phyloP scores from a whole-genome alignment of 2,888 invertebrate genomes.

The Eupithecia insigniata region DNA sequence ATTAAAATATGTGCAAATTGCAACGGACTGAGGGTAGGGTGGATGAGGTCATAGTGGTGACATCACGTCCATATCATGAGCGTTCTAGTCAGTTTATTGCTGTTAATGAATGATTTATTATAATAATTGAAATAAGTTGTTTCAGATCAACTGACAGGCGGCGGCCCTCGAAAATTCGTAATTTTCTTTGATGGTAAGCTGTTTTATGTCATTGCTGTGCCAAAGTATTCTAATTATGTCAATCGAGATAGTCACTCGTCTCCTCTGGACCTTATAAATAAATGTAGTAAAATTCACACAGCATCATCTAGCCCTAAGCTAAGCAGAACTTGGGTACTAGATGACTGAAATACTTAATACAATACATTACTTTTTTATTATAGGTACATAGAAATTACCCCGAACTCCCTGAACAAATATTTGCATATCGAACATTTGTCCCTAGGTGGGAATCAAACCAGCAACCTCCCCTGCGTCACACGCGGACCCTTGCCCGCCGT shows the following conservation, averaged over 20 bases:
- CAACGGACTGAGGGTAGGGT: conserved; percentile 48
- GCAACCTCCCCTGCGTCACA: too few relatives aligned
- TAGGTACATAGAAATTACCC: too few relatives aligned
- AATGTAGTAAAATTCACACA: too few relatives aligned
- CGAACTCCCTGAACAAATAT: too few relatives aligned
- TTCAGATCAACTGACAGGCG: conserved; percentile 1
- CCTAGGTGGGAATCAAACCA: too few relatives aligned
- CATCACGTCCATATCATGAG: conserved; percentile 50
- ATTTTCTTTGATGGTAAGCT: conserved; percentile 2
- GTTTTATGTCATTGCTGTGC: conserved; percentile 6
- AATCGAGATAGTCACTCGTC: background rate
- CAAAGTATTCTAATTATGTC: conserved; percentile 1
- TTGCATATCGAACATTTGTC: too few relatives aligned
- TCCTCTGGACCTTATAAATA: background rate
- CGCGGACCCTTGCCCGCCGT: too few relatives aligned
- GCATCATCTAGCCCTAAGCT: too few relatives aligned
- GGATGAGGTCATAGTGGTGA: conserved; percentile 61
- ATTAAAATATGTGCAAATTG: conserved; percentile 44
- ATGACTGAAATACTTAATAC: too few relatives aligned
- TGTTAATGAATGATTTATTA: conserved; percentile 39
- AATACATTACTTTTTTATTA: too few relatives aligned
- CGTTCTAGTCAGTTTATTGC: conserved; percentile 44
- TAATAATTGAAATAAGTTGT: conserved; percentile 23
- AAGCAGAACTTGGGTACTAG: too few relatives aligned
- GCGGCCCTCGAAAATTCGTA: background rate